A percentile compares a stretch with the other conserved stretches of the same genome.
These are phyloP conservation scores for Malacosoma neustria DNA, from an alignment of 2,888 invertebrate species.

Conservation along the genomic window DNA sequence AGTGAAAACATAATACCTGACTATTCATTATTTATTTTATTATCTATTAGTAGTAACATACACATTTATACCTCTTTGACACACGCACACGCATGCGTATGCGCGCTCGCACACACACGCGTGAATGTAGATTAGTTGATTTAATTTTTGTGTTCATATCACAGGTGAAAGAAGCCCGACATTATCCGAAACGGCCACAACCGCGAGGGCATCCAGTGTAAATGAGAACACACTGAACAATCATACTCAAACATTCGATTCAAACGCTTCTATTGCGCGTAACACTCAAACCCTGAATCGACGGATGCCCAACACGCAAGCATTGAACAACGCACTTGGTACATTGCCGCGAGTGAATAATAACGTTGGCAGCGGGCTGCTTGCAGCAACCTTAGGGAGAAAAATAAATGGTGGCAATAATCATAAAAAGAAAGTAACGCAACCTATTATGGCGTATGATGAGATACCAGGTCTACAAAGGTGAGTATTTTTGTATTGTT, in stretches of 20 bases:
- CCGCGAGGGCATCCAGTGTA: constrained; percentile 84
- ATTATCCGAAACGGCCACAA: constrained; percentile 88
- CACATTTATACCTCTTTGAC: no score
- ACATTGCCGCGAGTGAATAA: constrained; percentile 62
- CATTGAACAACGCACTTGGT: constrained; percentile 59
- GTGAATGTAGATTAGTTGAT: no score
- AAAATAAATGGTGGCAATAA: constrained; percentile 72
- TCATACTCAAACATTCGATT: constrained; percentile 34
- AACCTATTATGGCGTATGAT: constrained; percentile 72
- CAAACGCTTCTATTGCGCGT: constrained; percentile 41
- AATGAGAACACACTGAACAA: constrained; percentile 64
- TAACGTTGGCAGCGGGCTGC: constrained; percentile 38
- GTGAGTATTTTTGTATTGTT: constrained; percentile 20
- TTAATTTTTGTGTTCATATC: no score
- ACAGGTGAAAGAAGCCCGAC: constrained; percentile 86
- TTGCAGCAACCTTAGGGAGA: constrained; percentile 59
- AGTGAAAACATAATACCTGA: no score
- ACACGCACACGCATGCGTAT: no score
- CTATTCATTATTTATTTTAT: no score
- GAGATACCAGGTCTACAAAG: constrained; percentile 75
- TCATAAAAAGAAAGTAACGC: constrained; percentile 65
- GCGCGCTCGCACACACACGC: no score
- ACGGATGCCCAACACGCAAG: constrained; percentile 43
- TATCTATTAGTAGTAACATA: no score
- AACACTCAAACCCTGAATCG: constrained; percentile 63